A percentile compares a stretch with the other conserved stretches of the same genome.
Conservation (phyloP, 2,113 vertebrate species). For the Tor tambroides region DNA sequence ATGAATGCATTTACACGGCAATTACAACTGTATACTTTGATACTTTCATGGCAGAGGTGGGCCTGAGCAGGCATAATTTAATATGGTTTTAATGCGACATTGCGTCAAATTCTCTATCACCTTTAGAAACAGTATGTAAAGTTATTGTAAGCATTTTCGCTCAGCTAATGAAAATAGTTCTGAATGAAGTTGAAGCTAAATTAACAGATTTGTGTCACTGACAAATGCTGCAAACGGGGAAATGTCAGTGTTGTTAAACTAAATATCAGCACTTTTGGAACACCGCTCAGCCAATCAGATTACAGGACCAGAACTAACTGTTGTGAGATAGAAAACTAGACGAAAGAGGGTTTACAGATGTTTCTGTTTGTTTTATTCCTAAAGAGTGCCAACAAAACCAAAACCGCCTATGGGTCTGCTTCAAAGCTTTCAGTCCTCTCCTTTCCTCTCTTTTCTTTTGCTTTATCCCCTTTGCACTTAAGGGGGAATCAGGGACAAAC, state of each 20-base stretch:
- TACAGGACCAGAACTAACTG: not conserved
- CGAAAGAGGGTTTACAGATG: not conserved
- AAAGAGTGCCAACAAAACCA: not conserved
- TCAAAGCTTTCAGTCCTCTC: not conserved
- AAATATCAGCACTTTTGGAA: not conserved
- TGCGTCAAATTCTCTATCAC: too few relatives aligned
- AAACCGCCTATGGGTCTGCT: constrained; percentile 1
- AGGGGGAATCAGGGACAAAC: constrained; percentile 38
- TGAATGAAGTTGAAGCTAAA: too few relatives aligned
- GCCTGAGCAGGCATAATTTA: too few relatives aligned
- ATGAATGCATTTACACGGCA: too few relatives aligned
- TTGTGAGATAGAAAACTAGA: not conserved
- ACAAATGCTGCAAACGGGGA: too few relatives aligned
- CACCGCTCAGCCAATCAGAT: not conserved
- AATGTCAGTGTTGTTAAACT: not conserved
- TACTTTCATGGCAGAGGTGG: too few relatives aligned
- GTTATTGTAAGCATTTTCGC: too few relatives aligned
- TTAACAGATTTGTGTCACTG: not conserved
- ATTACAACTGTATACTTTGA: too few relatives aligned
- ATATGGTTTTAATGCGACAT: too few relatives aligned
- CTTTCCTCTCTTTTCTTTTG: constrained; percentile 16
- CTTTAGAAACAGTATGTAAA: too few relatives aligned
- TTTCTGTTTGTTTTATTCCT: constrained; percentile 6
- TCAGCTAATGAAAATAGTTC: too few relatives aligned
- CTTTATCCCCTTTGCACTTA: constrained; percentile 23